These are phyloP conservation scores for Euglossa dilemma DNA, from an alignment of 1,140 invertebrate species.

Conservation along the genomic window DNA sequence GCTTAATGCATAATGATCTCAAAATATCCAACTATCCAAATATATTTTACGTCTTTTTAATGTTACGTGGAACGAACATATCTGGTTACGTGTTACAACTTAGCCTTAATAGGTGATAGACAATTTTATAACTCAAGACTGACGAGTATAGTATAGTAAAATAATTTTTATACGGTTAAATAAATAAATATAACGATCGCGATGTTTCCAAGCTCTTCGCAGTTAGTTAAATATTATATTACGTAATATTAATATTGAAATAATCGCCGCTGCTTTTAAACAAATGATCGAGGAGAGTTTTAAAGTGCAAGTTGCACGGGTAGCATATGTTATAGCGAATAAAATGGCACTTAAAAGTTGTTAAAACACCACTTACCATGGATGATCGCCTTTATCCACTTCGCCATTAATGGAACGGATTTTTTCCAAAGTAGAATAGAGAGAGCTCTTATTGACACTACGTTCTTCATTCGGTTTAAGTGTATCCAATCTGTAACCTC, in stretches of 20 bases:
- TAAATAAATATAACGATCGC: too few relatives aligned
- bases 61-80: too few relatives aligned
- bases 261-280: too few relatives aligned
- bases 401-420: constrained; percentile 16
- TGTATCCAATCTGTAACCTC: constrained; percentile 23
- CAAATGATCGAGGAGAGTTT: too few relatives aligned
- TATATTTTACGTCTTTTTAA: background rate
- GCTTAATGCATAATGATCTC: background rate
- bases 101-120: too few relatives aligned
- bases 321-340: background rate
- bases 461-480: constrained; percentile 31
- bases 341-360: background rate
- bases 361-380: background rate
- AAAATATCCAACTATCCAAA: background rate
- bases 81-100: too few relatives aligned
- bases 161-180: too few relatives aligned
- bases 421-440: constrained; percentile 10
- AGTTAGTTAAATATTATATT: too few relatives aligned
- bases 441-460: constrained; percentile 35
- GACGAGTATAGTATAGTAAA: too few relatives aligned
- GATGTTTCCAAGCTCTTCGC: too few relatives aligned
- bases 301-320: background rate
- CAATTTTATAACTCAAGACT: too few relatives aligned
- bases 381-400: background rate
- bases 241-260: too few relatives aligned